phyloP scores from a whole-genome alignment of 2,888 invertebrate species.

The Sthenelais limicola region DNA sequence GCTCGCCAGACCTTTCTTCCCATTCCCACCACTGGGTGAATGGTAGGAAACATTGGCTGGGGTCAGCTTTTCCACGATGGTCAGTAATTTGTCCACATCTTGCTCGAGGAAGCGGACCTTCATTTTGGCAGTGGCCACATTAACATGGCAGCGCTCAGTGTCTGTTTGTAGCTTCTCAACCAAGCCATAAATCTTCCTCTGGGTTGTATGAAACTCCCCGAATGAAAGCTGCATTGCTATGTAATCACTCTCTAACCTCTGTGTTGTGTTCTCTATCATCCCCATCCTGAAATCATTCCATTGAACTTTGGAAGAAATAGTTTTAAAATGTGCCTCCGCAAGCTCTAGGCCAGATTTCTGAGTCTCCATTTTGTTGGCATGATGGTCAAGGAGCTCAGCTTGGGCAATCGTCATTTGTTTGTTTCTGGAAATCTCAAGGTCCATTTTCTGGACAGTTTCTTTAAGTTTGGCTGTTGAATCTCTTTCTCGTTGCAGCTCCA shows the following conservation, averaged over 20 bases:
- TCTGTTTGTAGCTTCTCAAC: slow-evolving; percentile 35
- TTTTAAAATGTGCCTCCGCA: slow-evolving; percentile 29
- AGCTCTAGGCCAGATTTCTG: slow-evolving; percentile 30
- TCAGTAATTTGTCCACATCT: slow-evolving; percentile 31
- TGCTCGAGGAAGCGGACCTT: slow-evolving; percentile 38
- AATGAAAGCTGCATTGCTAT: slow-evolving; percentile 30
- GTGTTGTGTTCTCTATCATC: slow-evolving; percentile 34
- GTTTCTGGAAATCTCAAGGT: slow-evolving; percentile 29
- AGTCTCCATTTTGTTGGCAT: slow-evolving; percentile 31
- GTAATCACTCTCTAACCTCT: slow-evolving; percentile 27
- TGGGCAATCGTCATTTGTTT: slow-evolving; percentile 35
- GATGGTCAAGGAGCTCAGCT: slow-evolving; percentile 38
- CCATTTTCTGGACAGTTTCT: slow-evolving; percentile 17
- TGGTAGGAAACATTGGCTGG: slow-evolving; percentile 29
- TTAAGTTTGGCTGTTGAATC: slow-evolving; percentile 19
- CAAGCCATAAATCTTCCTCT: slow-evolving; percentile 25
- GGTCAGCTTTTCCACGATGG: slow-evolving; percentile 28
- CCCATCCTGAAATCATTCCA: slow-evolving; percentile 38
- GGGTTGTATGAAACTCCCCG: slow-evolving; percentile 31
- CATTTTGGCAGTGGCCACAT: slow-evolving; percentile 29
- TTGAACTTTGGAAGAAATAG: slow-evolving; percentile 17
- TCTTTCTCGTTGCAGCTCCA: slow-evolving; percentile 20
- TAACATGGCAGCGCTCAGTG: slow-evolving; percentile 36
- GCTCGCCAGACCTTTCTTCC: background rate
- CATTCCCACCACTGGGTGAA: background rate